phyloP scores from a whole-genome alignment of 2,113 vertebrate genomes.

The Psilopsiagon aymara region DNA sequence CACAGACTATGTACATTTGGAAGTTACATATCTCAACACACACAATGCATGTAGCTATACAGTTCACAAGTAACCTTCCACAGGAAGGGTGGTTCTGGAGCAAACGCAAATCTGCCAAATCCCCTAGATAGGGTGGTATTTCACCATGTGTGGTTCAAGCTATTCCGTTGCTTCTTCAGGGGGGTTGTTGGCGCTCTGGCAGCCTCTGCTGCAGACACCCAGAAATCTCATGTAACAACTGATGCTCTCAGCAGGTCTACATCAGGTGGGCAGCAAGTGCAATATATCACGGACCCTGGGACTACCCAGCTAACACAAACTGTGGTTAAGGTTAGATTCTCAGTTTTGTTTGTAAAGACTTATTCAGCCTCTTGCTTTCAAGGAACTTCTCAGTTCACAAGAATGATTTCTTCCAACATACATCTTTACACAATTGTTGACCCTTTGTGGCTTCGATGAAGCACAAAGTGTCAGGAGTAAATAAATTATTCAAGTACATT shows the following conservation, averaged over 20 bases:
- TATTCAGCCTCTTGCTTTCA: not conserved
- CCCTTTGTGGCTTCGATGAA: not conserved
- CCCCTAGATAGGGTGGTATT: not conserved
- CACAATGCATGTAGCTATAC: not conserved
- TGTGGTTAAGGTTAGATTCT: not conserved
- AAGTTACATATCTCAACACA: not conserved
- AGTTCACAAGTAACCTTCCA: not conserved
- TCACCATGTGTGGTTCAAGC: not conserved
- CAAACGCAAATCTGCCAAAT: not conserved
- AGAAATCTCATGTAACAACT: not conserved
- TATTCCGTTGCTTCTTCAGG: not conserved
- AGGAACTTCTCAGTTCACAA: not conserved
- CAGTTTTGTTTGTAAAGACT: not conserved
- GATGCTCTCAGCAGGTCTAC: not conserved
- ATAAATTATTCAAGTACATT: not conserved
- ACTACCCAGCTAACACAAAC: not conserved
- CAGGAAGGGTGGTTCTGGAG: not conserved
- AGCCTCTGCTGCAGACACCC: not conserved
- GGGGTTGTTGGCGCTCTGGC: not conserved
- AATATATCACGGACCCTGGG: not conserved
- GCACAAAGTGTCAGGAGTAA: not conserved
- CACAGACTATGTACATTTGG: not conserved
- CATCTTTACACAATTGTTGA: not conserved
- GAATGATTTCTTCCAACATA: not conserved
- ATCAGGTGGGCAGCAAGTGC: not conserved